Base-by-base conservation (phyloP, 2,888 invertebrate genomes). In the Eupithecia centaureata region DNA sequence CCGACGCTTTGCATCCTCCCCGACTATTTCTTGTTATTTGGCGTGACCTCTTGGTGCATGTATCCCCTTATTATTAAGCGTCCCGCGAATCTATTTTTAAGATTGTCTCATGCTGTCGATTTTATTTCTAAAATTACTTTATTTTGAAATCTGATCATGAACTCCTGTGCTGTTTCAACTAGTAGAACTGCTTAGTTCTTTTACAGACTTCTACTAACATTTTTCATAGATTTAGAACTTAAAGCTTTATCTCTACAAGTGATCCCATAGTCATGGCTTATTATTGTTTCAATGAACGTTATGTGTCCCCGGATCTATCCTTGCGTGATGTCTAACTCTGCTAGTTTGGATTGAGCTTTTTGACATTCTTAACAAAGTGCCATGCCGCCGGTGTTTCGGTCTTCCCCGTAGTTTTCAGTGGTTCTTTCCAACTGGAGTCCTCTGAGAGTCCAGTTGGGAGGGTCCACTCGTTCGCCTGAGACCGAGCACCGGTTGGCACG, bases 31-130 rank as follows among this genome's bases (percentile, higher is more conserved):
- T 75, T 82, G 89, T 89, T 89, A 86, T 87, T 91, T 93, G 94
- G 94, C 94, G 94, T 94, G 94, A 92, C 93, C 86, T 93, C 93
- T 93, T 93, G 93, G 93, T 90, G 94, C 94, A 94, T 94, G 94
- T 81, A 84, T 88, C 87, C 61, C 65, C 81, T 82, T 87, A 88
- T 82, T 79, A 77, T 84, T 86, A 88, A 87, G 87, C 83, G 82
- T 86, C 78, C 80, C 80, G 81, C 82, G 80, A 82, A 83, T 75
- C 74, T 78, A 77, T 73, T 79, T 62, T 71, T 76, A 82, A 65
- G 70, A 79, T 81, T 79, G 76, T 76, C 75, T 78, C 78, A 71
- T 80, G 68, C 76, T 85, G 74, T 84, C 75, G 79, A 79, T 82
- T 47, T 83, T 72, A 75, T 73, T 80, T 81, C 69, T 76, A 67